Evolutionary conservation across 2,888 invertebrate species (phyloP), one percentile per base, ranked within the genome.

Genomic region (Saturnia pavonia): DNA sequence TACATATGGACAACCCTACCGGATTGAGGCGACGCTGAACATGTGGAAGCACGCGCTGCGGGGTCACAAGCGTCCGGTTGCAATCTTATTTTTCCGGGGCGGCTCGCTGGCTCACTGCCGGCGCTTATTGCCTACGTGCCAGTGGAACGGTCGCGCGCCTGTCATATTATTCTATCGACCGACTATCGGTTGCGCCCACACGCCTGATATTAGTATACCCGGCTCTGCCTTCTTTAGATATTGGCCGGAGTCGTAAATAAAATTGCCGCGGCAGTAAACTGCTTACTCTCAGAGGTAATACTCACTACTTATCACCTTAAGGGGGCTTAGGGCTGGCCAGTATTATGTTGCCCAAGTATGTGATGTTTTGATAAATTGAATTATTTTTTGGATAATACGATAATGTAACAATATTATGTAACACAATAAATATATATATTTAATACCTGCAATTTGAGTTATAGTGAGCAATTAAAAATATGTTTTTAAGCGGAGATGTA

Each of bases 41-140:
- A 82, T 84, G 81, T 85, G 83, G 81, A 80, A 78, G 86, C 88
- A 88, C 88, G 89, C 86, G 82, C 83, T 82, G 81, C 73, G 75
- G 77, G n/a, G 80, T 80, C 83, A 77, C 79, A 78, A 78, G 77
- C 82, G 83, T 82, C 82, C 86, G 84, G 83, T 83, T 87, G 90
- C 91, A 91, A 91, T 92, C 91, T 91, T 91, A 92, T 92, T 92
- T 91, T 91, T 89, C 90, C 88, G 88, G 83, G 34, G 82, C 85
- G 85, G 86, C 81, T 82, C 84, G 85, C 87, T 88, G 88, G 91
- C 90, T 83, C 85, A 82, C 84, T 88, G 91, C 89, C 90, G 87
- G 88, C 84, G 88, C 92, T 93, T 94, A 94, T 94, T 94, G 93
- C 92, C 91, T 93, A 94, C 93, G 93, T 94, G 93, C 91, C 89